Base-by-base conservation (phyloP, 2,888 invertebrate genomes). In the Diplazon laetatorius region DNA sequence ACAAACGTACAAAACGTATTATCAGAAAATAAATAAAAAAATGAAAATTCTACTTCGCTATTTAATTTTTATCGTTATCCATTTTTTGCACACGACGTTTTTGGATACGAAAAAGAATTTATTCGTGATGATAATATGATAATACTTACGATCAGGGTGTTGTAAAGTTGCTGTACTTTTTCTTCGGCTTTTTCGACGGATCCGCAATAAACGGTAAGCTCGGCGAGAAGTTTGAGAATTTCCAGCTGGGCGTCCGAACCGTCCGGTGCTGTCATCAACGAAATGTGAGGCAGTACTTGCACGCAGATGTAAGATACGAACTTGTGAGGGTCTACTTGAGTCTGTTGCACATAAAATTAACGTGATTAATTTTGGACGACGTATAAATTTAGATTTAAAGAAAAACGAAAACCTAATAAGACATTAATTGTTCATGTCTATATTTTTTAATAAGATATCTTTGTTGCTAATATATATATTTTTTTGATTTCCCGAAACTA, bases 251-350 rank as follows among this genome's bases (percentile, higher is more conserved):
- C 93, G 69, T 95, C 93, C 82, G 94, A 93, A 60, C 93, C 94
- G 80, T 93, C 92, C 69, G 94, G 93, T 85, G 93, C 88, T 37
- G 92, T 92, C 60, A 93, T 93, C 85, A 97, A 93, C 74, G 94
- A 94, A 91, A 95, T 94, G 71, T 94, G 93, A 10, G 96, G 95
- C 76, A 98, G 91, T 37, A 98, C 95, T 92, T 97, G 94, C 75
- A 96, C 94, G 91, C 97, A 97, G 88, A 97, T 95, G 89, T 96
- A 97, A 44, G 93, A 93, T 1, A 97, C 94, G 90, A 97, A 98
- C 85, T 95, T 95, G 14, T 95, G 95, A 0, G 98, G 97, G 89
- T 96, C 96, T 50, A 97, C 95, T 91, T 96, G 96, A 78, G 95
- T 93, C 97, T 97, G 92, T 39, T 92, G 2, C 6, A 6, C 30